A percentile compares a stretch with the other conserved stretches of the same genome.
Conservation (phyloP, 2,113 vertebrate species). For the Galbula dea region DNA sequence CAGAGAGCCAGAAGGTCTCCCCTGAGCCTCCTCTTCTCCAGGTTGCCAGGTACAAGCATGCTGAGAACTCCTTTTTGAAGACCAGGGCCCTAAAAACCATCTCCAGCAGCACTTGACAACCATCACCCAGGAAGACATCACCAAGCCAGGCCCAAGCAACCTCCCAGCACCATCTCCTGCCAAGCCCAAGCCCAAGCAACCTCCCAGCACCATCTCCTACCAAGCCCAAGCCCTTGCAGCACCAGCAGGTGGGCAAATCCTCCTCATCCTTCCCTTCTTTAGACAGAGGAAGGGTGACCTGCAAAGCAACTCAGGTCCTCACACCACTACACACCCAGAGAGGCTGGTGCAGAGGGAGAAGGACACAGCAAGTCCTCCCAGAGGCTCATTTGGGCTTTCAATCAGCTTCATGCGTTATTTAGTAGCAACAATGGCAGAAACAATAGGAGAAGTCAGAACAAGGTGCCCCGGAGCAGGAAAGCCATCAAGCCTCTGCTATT, state of each 20-base stretch:
- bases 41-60: too few relatives aligned
- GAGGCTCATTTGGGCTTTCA: background rate
- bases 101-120: background rate
- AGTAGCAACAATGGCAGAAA: constrained; percentile 51
- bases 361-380: background rate
- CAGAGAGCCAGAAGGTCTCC: too few relatives aligned
- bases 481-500: background rate
- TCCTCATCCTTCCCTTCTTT: background rate
- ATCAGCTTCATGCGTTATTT: constrained; percentile 46
- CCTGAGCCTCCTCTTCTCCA: too few relatives aligned
- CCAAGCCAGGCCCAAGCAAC: background rate
- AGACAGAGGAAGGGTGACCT: background rate
- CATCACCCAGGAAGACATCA: rapidly evolving
- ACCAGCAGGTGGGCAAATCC: background rate
- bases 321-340: background rate
- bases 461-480: background rate
- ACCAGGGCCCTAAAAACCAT: background rate
- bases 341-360: background rate
- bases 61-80: background rate
- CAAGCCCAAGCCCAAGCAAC: background rate
- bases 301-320: background rate
- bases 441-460: background rate
- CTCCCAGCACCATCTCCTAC: background rate
- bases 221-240: background rate
- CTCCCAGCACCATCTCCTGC: background rate